Evolutionary conservation across 2,888 invertebrate species (phyloP).

Genomic region (Ectemnius continuus): DNA sequence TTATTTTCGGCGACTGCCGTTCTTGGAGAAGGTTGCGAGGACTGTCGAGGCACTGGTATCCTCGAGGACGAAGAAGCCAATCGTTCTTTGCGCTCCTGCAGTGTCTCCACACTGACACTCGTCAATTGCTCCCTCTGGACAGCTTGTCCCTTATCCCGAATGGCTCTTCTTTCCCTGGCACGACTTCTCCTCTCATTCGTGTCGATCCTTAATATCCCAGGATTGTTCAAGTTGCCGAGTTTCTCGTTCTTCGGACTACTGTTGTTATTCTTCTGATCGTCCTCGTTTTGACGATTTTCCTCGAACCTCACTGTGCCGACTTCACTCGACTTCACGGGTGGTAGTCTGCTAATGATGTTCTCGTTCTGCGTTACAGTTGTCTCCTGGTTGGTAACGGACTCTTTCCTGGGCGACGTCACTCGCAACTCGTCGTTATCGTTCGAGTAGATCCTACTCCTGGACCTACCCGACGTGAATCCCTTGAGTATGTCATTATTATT

Average conservation of each 20-base stretch:
- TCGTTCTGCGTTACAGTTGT: conserved; percentile 26
- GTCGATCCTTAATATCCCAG: conserved; percentile 63
- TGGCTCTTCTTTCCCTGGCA: conserved; percentile 69
- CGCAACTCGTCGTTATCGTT: conserved; percentile 50
- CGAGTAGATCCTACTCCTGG: conserved; percentile 44
- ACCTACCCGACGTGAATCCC: conserved; percentile 36
- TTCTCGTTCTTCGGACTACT: conserved; percentile 47
- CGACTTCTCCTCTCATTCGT: conserved; percentile 70
- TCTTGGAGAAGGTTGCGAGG: conserved; percentile 18
- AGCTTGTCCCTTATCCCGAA: conserved; percentile 62
- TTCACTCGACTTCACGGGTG: conserved; percentile 55
- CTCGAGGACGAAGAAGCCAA: conserved; percentile 58
- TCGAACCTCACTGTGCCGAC: conserved; percentile 54
- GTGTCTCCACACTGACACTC: conserved; percentile 51
- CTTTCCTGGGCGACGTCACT: conserved; percentile 36
- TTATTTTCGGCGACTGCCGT: conserved; percentile 6
- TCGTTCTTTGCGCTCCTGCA: conserved; percentile 65
- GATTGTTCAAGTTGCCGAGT: conserved; percentile 18
- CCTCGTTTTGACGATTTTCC: conserved; percentile 57
- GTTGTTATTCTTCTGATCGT: conserved; percentile 61
- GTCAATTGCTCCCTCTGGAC: conserved; percentile 32
- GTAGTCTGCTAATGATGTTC: conserved; percentile 47
- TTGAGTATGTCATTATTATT: conserved; percentile 64
- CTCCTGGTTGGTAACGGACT: conserved; percentile 13
- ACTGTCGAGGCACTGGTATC: conserved; percentile 61